These are phyloP conservation scores for Ceyx erithaca DNA, from an alignment of 2,797 vertebrate species.

Conservation along the genomic window DNA sequence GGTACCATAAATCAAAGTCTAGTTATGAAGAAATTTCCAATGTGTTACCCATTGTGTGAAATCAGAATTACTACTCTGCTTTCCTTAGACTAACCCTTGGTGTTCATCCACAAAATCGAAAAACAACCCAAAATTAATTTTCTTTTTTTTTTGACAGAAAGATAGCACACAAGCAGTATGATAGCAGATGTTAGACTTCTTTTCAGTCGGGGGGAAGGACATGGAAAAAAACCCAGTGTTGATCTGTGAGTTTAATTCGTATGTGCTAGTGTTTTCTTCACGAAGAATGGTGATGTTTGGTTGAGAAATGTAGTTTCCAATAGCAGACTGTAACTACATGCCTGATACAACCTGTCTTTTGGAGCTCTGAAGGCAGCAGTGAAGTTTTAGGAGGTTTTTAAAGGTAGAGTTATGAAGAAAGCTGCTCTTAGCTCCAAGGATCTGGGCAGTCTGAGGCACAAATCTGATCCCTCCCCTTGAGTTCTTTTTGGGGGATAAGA, in stretches of 20 bases:
- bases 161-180: background rate
- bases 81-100: background rate
- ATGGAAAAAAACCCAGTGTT: background rate
- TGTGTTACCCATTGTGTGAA: background rate
- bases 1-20: background rate
- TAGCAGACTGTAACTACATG: background rate
- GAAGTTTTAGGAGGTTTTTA: background rate
- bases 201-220: background rate
- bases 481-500: background rate
- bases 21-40: background rate
- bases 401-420: background rate
- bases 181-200: background rate
- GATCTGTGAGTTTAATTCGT: background rate
- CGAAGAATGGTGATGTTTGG: background rate
- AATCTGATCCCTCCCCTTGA: background rate
- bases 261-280: background rate
- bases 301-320: background rate
- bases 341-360: background rate
- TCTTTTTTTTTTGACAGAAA: background rate
- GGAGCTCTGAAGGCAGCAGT: background rate
- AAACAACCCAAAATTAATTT: background rate
- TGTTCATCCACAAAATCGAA: background rate
- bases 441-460: background rate
- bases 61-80: background rate
- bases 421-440: background rate